Percentiles rank a stretch among this genome's conserved stretches.
These are phyloP conservation scores for Tholera decimalis DNA, from an alignment of 2,888 invertebrate genomes.

Conservation along the genomic window DNA sequence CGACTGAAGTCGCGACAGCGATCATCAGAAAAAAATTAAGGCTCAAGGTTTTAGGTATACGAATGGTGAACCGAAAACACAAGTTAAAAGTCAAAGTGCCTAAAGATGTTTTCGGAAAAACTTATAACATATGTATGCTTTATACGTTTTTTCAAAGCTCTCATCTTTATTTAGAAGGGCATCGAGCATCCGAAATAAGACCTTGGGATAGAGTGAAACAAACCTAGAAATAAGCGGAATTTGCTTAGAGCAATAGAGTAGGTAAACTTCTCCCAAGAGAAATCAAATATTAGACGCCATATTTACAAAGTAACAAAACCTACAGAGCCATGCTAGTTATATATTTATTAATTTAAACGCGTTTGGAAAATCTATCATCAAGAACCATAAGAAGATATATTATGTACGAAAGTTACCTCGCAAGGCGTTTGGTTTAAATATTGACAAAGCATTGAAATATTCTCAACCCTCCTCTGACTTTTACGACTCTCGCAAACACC, in stretches of 20 bases:
- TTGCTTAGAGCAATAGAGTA: not conserved
- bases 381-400: slow-evolving; percentile 27
- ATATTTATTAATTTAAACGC: slow-evolving; percentile 42
- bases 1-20: too few relatives aligned
- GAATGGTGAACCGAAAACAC: too few relatives aligned
- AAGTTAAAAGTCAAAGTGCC: too few relatives aligned
- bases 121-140: too few relatives aligned
- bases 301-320: not conserved
- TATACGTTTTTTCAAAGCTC: too few relatives aligned
- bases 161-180: too few relatives aligned
- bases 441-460: slow-evolving; percentile 36
- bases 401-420: slow-evolving; percentile 19
- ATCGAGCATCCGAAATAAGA: too few relatives aligned
- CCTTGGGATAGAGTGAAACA: not conserved
- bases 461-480: slow-evolving; percentile 32
- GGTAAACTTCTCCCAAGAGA: slow-evolving; percentile 1
- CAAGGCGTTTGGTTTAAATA: slow-evolving; percentile 33
- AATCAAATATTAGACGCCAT: slow-evolving; percentile 4
- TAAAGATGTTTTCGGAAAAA: too few relatives aligned
- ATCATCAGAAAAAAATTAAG: too few relatives aligned
- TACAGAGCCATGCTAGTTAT: not conserved
- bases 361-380: slow-evolving; percentile 14
- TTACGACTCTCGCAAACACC: slow-evolving; percentile 38
- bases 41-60: too few relatives aligned
- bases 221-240: not conserved